A percentile compares a stretch with the other conserved stretches of the same genome.
Conservation (phyloP, 2,888 invertebrate genomes). For the Busseola fusca region DNA sequence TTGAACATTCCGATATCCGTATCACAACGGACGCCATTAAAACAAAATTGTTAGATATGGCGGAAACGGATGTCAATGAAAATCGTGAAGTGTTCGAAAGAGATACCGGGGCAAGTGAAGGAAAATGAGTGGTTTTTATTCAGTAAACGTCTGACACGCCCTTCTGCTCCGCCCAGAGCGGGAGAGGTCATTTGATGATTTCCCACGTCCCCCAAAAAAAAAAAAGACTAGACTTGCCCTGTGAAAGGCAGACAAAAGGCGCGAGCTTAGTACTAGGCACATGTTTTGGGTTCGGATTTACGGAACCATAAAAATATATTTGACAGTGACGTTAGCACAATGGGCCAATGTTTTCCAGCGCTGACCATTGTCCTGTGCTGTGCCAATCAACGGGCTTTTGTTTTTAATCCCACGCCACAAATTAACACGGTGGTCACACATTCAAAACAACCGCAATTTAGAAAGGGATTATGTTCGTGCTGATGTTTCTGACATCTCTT, state of each 20-base stretch:
- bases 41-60: no score
- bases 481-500: slow-evolving; percentile 10
- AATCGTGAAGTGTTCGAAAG: no score
- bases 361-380: slow-evolving; percentile 30
- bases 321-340: slow-evolving; percentile 41
- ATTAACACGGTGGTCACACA: slow-evolving; percentile 32
- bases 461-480: slow-evolving; percentile 20
- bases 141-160: no score
- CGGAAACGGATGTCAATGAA: no score
- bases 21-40: no score
- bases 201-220: no score
- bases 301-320: slow-evolving; percentile 19
- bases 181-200: no score
- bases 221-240: no score
- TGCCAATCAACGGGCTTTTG: slow-evolving; percentile 45
- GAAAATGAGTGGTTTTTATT: no score
- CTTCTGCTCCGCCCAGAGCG: no score
- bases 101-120: no score
- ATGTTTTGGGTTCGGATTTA: neutral
- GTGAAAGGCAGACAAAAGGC: neutral
- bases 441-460: slow-evolving; percentile 30
- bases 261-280: neutral
- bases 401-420: slow-evolving; percentile 43
- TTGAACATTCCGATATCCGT: no score
- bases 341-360: slow-evolving; percentile 28